These are phyloP conservation scores for Elachura formosa DNA, from an alignment of 2,113 vertebrate species.

Conservation along the genomic window DNA sequence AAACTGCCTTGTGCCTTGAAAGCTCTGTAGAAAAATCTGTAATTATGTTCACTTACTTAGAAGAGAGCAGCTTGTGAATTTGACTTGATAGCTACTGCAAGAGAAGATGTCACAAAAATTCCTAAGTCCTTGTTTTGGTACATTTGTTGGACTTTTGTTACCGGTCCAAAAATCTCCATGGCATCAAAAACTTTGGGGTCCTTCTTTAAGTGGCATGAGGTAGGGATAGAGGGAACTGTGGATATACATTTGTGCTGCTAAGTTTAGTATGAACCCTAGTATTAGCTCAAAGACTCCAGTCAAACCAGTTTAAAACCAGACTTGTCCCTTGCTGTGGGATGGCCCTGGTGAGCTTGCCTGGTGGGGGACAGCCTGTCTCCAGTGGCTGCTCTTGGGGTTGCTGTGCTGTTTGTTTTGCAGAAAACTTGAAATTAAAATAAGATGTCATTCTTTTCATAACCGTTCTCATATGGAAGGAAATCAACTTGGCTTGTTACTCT, in stretches of 20 bases:
- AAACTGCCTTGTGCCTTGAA: not conserved
- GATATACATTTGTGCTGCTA: not conserved
- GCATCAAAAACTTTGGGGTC: not conserved
- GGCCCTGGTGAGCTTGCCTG: not conserved
- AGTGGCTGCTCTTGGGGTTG: not conserved
- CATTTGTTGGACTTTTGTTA: not conserved
- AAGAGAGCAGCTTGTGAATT: not conserved
- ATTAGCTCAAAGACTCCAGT: not conserved
- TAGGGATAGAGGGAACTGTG: accelerated
- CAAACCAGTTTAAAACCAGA: not conserved
- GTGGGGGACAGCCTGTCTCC: not conserved
- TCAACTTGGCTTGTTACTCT: not conserved
- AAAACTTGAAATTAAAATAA: not conserved
- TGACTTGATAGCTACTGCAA: not conserved
- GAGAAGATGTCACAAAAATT: not conserved
- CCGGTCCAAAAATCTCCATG: not conserved
- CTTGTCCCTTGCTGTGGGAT: not conserved
- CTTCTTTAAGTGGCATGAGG: not conserved
- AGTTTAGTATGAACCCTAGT: not conserved
- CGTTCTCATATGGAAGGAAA: not conserved
- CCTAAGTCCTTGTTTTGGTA: not conserved
- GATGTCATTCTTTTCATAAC: not conserved
- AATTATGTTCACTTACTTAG: not conserved
- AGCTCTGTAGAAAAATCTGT: not conserved
- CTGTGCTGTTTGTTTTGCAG: not conserved